Evolutionary conservation across 2,113 vertebrate species (phyloP), one percentile per base, ranked within the genome.

Genomic region (Gopherus flavomarginatus): DNA sequence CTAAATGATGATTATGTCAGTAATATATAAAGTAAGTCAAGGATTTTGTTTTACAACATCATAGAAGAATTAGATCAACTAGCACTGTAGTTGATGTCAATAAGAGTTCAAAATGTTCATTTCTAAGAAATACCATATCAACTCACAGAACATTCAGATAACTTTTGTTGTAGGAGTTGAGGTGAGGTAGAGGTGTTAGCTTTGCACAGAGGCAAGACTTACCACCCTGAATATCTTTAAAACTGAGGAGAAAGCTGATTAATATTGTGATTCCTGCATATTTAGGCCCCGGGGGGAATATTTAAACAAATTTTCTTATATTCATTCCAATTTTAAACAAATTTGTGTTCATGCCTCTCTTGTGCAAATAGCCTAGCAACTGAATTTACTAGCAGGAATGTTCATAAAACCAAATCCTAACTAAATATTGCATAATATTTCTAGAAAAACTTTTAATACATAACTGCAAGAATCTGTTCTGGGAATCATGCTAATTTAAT

Each of bases 41-140:
- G 69, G 17, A 72, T 19, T 24, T 87, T 52, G 44, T 83, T 50
- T 89, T 72, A 79, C 92, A 95, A 90, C 38, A 91, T 12, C 69
- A 75, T 53, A 26, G 82, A 62, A 62, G 94, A 95, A 94, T 94
- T 82, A 72, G 57, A 93, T 88, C 54, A 88, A 87, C 78, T 91
- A 91, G 21, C 81, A 89, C 29, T 91, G 27, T 31, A 59, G 62
- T 92, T 93, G 92, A 93, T 95, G 82, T 62, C 59, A 62, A 62
- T 31, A 31, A 14, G 57, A 59, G 13, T 31, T 62, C 29, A 29
- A 31, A 62, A 62, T 62, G 59, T 31, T 62, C 59, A 31, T 31
- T 62, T 62, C 12, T 62, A 62, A 31, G 59, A 62, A 62, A 62
- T 62, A 59, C 57, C 26, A 13, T 59, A 14, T 31, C 12, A 16